Percentiles rank a stretch among this genome's conserved stretches.
These are phyloP conservation scores for Uria lomvia DNA, from an alignment of 2,113 vertebrate genomes.

Conservation along the genomic window DNA sequence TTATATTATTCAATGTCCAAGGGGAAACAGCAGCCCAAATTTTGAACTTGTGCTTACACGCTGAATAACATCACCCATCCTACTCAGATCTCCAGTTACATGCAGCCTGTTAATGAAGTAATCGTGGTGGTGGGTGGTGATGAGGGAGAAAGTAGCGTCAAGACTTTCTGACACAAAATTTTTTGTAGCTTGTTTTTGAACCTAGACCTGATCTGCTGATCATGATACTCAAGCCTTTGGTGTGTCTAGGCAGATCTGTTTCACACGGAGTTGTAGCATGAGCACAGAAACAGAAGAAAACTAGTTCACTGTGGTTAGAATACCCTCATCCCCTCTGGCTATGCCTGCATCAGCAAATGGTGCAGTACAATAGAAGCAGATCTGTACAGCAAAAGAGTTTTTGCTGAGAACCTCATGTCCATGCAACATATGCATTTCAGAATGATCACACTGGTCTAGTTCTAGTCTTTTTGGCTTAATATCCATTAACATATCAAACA, in stretches of 20 bases:
- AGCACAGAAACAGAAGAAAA: not conserved
- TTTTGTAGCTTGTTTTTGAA: not conserved
- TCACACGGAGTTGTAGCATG: not conserved
- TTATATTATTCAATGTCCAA: not conserved
- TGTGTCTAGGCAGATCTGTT: not conserved
- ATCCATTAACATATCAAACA: not conserved
- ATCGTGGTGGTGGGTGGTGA: not conserved
- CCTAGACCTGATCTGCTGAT: not conserved
- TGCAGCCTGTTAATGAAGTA: not conserved
- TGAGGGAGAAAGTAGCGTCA: not conserved
- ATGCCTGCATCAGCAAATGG: constrained; percentile 2
- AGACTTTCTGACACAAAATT: not conserved
- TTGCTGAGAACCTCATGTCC: not conserved
- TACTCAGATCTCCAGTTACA: not conserved
- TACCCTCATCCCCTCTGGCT: not conserved
- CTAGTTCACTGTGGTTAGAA: not conserved
- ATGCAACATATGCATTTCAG: not conserved
- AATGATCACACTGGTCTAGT: not conserved
- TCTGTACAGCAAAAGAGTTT: not conserved
- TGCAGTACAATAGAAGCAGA: not conserved
- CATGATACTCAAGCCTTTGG: not conserved
- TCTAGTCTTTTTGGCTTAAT: not conserved
- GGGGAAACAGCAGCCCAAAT: not conserved
- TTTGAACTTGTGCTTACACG: not conserved
- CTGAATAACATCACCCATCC: not conserved